Percentiles rank a stretch among this genome's conserved stretches.
Conservation (phyloP, 2,113 vertebrate species). For the Macroglossus sobrinus region DNA sequence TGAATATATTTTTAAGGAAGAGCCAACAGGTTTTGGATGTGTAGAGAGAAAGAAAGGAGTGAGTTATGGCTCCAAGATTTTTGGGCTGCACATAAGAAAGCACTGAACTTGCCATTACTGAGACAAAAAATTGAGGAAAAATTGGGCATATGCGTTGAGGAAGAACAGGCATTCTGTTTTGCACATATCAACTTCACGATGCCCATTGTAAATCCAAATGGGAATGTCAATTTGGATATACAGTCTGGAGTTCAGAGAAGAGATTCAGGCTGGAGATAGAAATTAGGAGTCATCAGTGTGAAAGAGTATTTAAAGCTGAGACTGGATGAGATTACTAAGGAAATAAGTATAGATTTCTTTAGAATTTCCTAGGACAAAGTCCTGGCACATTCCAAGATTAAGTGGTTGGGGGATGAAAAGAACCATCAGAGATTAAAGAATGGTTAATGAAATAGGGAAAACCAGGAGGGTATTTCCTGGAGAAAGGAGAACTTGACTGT, state of each 20-base stretch:
- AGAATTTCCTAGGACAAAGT: not conserved
- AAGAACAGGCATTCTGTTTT: not conserved
- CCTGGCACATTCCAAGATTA: not conserved
- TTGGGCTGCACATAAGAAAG: not conserved
- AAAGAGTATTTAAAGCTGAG: not conserved
- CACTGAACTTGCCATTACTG: not conserved
- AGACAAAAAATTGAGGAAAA: not conserved
- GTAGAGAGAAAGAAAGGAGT: not conserved
- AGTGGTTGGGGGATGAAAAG: not conserved
- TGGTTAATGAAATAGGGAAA: not conserved
- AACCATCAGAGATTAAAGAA: not conserved
- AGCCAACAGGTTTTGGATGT: not conserved
- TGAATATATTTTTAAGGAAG: not conserved
- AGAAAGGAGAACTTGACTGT: not conserved
- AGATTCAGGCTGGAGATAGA: not conserved
- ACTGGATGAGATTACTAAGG: not conserved
- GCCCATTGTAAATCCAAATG: not conserved
- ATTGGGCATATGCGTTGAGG: not conserved
- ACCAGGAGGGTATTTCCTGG: not conserved
- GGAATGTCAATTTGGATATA: not conserved
- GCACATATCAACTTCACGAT: not conserved
- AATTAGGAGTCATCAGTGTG: not conserved
- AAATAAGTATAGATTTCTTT: not conserved
- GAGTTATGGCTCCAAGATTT: not conserved
- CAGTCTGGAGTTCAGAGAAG: not conserved